Evolutionary conservation across 2,888 invertebrate genomes (phyloP).

Genomic region (Drosophila greeni): DNA sequence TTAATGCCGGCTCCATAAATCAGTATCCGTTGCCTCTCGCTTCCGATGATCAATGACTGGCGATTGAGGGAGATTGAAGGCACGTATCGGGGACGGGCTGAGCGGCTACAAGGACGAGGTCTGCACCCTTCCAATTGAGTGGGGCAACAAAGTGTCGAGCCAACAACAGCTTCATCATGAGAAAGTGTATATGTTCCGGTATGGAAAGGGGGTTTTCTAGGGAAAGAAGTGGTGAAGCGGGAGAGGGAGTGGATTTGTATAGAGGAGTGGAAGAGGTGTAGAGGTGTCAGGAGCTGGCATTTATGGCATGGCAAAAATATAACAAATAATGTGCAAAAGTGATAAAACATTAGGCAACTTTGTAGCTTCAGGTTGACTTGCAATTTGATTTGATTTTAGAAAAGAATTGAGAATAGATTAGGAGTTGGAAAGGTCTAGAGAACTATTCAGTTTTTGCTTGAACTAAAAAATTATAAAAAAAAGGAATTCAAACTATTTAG

Average conservation of each 20-base stretch:
- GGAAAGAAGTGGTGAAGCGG: not conserved
- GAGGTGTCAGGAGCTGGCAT: constrained; percentile 44
- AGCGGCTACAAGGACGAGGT: constrained; percentile 38
- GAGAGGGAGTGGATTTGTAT: not conserved
- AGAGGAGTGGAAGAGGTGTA: not conserved
- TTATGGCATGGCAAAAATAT: constrained; percentile 58
- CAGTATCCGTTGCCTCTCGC: constrained; percentile 49
- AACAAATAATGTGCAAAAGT: constrained; percentile 57
- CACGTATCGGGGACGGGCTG: constrained; percentile 53
- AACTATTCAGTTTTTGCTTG: not conserved
- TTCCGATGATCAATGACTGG: constrained; percentile 65
- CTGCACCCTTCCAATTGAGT: constrained; percentile 7
- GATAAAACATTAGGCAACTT: constrained; percentile 12
- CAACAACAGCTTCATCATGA: constrained; percentile 67
- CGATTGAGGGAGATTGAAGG: constrained; percentile 61
- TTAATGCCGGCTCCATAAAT: constrained; percentile 71
- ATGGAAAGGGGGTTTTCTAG: not conserved
- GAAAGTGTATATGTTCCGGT: constrained; percentile 28
- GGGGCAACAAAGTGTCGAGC: constrained; percentile 29
- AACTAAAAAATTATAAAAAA: too few species aligned
- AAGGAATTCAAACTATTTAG: not conserved
- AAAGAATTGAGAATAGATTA: not conserved
- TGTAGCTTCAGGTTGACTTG: not conserved
- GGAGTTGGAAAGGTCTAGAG: not conserved
- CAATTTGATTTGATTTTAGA: not conserved